Conservation (phyloP, 2,888 invertebrate genomes). For the Arctia plantaginis region DNA sequence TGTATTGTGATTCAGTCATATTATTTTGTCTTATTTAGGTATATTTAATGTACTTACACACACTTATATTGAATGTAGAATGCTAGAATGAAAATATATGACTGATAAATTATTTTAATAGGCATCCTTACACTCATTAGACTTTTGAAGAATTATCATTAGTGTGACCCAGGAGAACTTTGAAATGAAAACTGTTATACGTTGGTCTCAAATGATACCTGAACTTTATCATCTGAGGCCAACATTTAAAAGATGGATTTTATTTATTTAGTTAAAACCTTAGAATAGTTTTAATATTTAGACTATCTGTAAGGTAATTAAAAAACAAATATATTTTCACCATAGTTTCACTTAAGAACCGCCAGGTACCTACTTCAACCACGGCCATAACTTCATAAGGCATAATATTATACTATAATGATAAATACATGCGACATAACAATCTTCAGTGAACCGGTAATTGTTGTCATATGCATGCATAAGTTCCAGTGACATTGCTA, state of each 20-base stretch:
- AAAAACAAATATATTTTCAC: not conserved
- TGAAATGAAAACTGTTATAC: not conserved
- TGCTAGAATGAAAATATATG: conserved; percentile 5
- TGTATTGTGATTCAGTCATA: conserved; percentile 16
- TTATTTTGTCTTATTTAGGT: conserved; percentile 16
- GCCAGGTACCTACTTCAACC: conserved; percentile 20
- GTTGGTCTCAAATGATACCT: not conserved
- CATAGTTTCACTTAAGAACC: conserved; percentile 20
- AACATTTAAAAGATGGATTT: not conserved
- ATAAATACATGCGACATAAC: conserved; percentile 42
- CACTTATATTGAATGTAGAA: not conserved
- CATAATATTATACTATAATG: conserved; percentile 25
- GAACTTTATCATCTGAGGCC: not conserved
- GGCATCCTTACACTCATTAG: not conserved
- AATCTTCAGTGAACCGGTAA: conserved; percentile 50
- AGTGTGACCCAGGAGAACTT: not conserved
- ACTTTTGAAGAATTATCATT: not conserved
- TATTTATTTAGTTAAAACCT: not conserved
- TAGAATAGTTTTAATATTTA: not conserved
- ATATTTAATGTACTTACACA: conserved; percentile 13
- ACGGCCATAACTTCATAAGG: conserved; percentile 9
- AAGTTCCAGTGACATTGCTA: conserved; percentile 56
- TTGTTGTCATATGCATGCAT: conserved; percentile 48
- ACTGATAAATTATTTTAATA: conserved; percentile 1
- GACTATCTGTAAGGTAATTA: not conserved